Evolutionary conservation across 2,888 invertebrate species (phyloP).

Genomic region (Schizaphis graminum): DNA sequence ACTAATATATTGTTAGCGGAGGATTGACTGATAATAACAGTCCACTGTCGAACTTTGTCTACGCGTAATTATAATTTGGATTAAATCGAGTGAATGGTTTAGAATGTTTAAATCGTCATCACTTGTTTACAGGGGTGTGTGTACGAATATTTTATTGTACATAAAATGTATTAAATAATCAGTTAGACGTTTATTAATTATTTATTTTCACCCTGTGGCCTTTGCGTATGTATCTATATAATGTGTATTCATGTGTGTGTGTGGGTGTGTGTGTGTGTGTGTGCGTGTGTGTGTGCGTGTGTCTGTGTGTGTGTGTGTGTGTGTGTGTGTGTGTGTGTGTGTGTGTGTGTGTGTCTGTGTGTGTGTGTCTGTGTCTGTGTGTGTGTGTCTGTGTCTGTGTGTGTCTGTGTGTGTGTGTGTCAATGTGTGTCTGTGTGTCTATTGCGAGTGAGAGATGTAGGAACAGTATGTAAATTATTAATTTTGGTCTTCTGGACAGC

Average conservation of each 20-base stretch:
- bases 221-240: not conserved
- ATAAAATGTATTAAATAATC: not conserved
- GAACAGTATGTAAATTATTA: not conserved
- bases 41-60: not conserved
- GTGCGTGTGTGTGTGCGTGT: not conserved
- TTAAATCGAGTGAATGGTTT: not conserved
- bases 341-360: too few species aligned
- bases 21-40: not conserved
- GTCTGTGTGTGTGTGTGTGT: not conserved
- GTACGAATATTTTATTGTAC: not conserved
- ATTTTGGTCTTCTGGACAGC: not conserved
- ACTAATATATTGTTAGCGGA: not conserved
- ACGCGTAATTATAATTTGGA: not conserved
- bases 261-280: too few species aligned
- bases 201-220: not conserved
- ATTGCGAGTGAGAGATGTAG: not conserved
- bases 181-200: not conserved
- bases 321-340: too few species aligned
- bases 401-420: too few species aligned
- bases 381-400: not conserved
- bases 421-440: too few species aligned
- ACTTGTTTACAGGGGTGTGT: not conserved
- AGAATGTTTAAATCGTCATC: not conserved
- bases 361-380: not conserved
- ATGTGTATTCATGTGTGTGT: not conserved